A percentile compares a stretch with the other conserved stretches of the same genome.
phyloP scores from a whole-genome alignment of 2,888 invertebrate genomes.

The Rosalia funebris region DNA sequence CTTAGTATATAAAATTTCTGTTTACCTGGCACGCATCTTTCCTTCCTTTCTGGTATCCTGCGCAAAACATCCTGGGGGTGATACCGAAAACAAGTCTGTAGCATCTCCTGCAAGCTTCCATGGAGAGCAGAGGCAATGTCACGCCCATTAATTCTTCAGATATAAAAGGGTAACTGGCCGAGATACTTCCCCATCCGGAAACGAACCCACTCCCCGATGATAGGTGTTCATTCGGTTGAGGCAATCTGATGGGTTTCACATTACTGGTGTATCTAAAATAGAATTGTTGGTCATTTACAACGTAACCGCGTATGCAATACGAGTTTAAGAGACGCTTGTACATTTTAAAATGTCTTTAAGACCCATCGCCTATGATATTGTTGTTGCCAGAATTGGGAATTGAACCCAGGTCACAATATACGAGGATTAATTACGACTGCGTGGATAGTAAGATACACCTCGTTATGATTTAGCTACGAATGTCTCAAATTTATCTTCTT shows the following conservation, averaged over 20 bases:
- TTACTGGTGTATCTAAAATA: conserved; percentile 36
- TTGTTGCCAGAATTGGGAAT: no score
- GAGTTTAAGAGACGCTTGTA: no score
- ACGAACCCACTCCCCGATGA: conserved; percentile 35
- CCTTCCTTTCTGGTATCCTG: conserved; percentile 43
- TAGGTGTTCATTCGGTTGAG: conserved; percentile 20
- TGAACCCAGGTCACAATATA: no score
- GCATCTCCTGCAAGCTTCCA: conserved; percentile 26
- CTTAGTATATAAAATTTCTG: no score
- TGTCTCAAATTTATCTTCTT: no score
- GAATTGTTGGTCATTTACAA: no score
- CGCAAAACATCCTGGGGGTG: conserved; percentile 44
- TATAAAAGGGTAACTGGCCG: not conserved
- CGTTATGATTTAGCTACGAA: not conserved
- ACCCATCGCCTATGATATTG: no score
- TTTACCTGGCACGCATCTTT: conserved; percentile 49
- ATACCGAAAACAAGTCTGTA: conserved; percentile 32
- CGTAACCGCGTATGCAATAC: no score
- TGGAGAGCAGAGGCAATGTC: conserved; percentile 32
- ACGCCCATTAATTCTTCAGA: conserved; percentile 35
- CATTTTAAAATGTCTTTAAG: no score
- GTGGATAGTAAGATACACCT: not conserved
- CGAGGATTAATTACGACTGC: not conserved
- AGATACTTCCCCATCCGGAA: conserved; percentile 41
- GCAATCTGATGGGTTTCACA: conserved; percentile 42